Evolutionary conservation across 2,113 vertebrate genomes (phyloP).

Genomic region (Lanius collurio): DNA sequence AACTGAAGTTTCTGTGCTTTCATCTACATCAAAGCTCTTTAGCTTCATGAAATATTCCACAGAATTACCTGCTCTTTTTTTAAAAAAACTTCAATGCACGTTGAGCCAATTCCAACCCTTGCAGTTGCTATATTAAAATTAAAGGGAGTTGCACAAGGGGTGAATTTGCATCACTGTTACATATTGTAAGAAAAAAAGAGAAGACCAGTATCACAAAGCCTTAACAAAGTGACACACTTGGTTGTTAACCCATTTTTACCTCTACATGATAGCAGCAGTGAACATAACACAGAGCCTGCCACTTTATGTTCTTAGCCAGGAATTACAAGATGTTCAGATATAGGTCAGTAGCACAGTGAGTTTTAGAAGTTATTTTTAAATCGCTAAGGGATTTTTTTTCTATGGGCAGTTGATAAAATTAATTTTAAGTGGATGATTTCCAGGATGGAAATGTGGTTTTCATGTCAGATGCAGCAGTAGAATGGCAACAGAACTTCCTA

Average conservation of each 20-base stretch:
- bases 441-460: not conserved
- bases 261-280: not conserved
- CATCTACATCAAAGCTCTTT: constrained; percentile 43
- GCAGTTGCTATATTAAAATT: constrained; percentile 7
- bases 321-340: constrained; percentile 33
- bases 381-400: not conserved
- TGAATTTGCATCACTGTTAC: not conserved
- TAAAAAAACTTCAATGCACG: not conserved
- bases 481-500: not conserved
- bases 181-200: not conserved
- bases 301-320: not conserved
- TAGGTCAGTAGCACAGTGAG: constrained; percentile 43
- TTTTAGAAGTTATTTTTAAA: constrained; percentile 46
- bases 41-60: not conserved
- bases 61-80: not conserved
- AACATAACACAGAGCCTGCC: not conserved
- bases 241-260: constrained; percentile 15
- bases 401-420: not conserved
- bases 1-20: constrained; percentile 31
- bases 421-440: constrained; percentile 7
- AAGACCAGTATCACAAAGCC: not conserved
- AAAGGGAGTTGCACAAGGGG: not conserved
- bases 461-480: not conserved
- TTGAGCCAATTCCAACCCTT: not conserved
- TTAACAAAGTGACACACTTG: not conserved